phyloP scores from a whole-genome alignment of 2,888 invertebrate species.

The Yponomeuta plumbellus region DNA sequence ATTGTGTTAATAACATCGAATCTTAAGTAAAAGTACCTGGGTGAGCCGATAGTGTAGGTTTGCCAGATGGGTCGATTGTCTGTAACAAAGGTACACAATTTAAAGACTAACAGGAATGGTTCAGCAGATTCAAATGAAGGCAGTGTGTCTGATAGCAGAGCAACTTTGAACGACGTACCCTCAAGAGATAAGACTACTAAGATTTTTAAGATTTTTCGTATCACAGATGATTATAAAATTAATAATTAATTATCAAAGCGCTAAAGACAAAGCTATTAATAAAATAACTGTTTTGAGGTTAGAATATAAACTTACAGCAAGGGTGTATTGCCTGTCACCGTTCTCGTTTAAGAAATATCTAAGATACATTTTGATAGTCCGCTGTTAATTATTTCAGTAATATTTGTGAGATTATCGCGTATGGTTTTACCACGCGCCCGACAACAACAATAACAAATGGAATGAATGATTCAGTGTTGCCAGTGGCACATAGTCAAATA shows the following conservation, averaged over 20 bases:
- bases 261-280: not conserved
- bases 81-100: slow-evolving; percentile 59
- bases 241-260: no score
- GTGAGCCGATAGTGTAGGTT: slow-evolving; percentile 92
- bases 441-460: not conserved
- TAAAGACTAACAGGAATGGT: not conserved
- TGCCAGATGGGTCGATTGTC: slow-evolving; percentile 86
- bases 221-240: no score
- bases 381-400: not conserved
- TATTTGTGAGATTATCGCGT: not conserved
- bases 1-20: not conserved
- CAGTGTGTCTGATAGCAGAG: no score
- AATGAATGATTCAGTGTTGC: not conserved
- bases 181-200: no score
- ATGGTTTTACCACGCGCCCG: not conserved
- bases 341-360: slow-evolving; percentile 81
- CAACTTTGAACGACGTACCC: no score
- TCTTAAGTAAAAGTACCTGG: slow-evolving; percentile 75
- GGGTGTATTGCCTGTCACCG: slow-evolving; percentile 89
- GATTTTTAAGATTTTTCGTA: no score
- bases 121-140: no score
- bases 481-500: no score
- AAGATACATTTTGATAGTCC: slow-evolving; percentile 54
- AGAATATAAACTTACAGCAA: slow-evolving; percentile 78
- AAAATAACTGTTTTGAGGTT: slow-evolving; percentile 28